Percentiles rank a stretch among this genome's conserved stretches.
phyloP scores from a whole-genome alignment of 1,140 invertebrate genomes.

The Aphidius gifuensis region DNA sequence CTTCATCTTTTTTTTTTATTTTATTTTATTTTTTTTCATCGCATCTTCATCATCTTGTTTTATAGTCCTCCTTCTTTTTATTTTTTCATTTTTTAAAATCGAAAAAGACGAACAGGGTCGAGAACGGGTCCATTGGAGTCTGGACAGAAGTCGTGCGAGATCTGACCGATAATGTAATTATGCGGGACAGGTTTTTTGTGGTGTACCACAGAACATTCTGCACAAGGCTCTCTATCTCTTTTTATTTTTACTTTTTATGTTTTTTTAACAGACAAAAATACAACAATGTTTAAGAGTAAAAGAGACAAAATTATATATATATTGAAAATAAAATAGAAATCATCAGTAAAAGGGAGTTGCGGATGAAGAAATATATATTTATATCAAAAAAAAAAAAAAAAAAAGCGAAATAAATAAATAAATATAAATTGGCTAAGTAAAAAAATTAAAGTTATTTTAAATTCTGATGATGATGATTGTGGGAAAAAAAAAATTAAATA shows the following conservation, averaged over 20 bases:
- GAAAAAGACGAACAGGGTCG: constrained; percentile 16
- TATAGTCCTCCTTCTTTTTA: neutral
- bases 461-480: too few species aligned
- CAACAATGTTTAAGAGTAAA: constrained; percentile 11
- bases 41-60: neutral
- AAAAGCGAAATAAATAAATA: too few species aligned
- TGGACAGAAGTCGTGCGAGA: constrained; percentile 42
- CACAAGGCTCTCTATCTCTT: constrained; percentile 21
- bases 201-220: constrained; percentile 17
- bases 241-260: neutral
- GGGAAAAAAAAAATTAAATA: too few species aligned
- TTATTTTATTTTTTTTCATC: constrained; percentile 14
- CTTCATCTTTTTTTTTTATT: neutral
- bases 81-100: constrained; percentile 9
- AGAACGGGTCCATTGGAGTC: constrained; percentile 21
- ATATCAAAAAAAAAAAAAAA: too few species aligned
- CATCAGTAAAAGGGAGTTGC: constrained; percentile 12
- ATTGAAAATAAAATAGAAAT: constrained; percentile 16
- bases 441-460: too few species aligned
- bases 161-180: constrained; percentile 49
- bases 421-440: too few species aligned
- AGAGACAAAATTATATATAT: constrained; percentile 10
- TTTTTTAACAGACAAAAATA: constrained; percentile 11
- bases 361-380: constrained; percentile 2
- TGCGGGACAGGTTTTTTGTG: constrained; percentile 46